These are phyloP conservation scores for Meloidogyne floridensis DNA, from an alignment of 1,140 invertebrate genomes.

Conservation along the genomic window DNA sequence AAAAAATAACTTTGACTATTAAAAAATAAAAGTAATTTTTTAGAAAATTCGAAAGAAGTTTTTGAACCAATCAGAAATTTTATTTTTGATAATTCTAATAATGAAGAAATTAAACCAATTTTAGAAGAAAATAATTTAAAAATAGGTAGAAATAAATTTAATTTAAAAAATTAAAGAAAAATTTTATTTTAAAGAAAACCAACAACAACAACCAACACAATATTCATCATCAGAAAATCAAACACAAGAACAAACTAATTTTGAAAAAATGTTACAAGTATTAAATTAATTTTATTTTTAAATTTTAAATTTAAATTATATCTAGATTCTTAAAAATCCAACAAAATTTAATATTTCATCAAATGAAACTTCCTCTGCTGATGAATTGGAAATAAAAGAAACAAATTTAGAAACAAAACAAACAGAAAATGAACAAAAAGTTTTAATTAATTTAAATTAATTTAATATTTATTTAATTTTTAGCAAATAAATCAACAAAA, in stretches of 20 bases:
- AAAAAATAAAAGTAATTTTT: background rate
- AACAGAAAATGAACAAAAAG: background rate
- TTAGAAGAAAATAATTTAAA: too few species aligned
- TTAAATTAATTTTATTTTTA: background rate
- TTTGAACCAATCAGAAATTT: background rate
- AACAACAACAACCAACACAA: background rate
- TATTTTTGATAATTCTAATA: background rate
- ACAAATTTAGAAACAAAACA: background rate
- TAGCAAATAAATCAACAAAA: background rate
- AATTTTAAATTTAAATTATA: too few species aligned
- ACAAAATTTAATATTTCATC: slow-evolving; percentile 3
- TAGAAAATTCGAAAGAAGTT: background rate
- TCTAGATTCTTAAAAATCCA: background rate
- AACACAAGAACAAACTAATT: background rate
- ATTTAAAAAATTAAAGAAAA: too few species aligned
- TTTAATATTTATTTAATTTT: background rate
- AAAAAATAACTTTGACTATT: background rate
- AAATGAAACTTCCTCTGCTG: background rate
- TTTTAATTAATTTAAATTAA: background rate
- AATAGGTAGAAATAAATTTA: background rate
- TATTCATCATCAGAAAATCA: background rate
- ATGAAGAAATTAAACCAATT: background rate
- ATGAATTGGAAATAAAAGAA: background rate
- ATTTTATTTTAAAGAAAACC: background rate
- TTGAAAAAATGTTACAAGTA: background rate